Evolutionary conservation across 64 coral and sea anemone species (phyloP).

Genomic region (Pocillopora verrucosa): DNA sequence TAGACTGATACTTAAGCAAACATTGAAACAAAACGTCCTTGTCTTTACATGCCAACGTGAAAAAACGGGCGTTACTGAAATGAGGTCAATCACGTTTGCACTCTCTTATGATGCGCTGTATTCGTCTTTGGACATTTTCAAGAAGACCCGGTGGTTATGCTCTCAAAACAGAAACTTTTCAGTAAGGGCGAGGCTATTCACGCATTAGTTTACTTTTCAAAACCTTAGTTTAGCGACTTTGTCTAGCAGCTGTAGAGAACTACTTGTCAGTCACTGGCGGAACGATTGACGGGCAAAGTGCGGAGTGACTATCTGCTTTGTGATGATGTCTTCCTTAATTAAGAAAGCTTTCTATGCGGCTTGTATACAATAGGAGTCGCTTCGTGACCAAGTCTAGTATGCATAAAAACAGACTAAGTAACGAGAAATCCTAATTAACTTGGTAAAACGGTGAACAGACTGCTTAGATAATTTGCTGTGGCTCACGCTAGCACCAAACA

Average conservation of each 20-base stretch:
- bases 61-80: neutral
- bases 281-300: neutral
- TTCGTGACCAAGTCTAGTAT: constrained; percentile 1
- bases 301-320: neutral
- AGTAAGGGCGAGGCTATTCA: neutral
- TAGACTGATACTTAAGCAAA: neutral
- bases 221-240: neutral
- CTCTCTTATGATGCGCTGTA: neutral
- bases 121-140: neutral
- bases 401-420: neutral
- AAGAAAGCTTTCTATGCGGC: neutral
- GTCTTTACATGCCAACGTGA: neutral
- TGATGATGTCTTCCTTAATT: neutral
- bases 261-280: neutral
- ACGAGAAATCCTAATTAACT: neutral
- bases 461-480: neutral
- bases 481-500: neutral
- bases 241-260: neutral
- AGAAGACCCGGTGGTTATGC: neutral
- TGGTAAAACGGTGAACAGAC: neutral
- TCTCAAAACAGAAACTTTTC: neutral
- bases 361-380: neutral
- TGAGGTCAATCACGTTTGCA: neutral
- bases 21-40: neutral
- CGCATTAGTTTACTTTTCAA: neutral